A percentile compares a stretch with the other conserved stretches of the same genome.
Evolutionary conservation across 1,140 invertebrate genomes (phyloP).

Genomic region (Dryas iulia): DNA sequence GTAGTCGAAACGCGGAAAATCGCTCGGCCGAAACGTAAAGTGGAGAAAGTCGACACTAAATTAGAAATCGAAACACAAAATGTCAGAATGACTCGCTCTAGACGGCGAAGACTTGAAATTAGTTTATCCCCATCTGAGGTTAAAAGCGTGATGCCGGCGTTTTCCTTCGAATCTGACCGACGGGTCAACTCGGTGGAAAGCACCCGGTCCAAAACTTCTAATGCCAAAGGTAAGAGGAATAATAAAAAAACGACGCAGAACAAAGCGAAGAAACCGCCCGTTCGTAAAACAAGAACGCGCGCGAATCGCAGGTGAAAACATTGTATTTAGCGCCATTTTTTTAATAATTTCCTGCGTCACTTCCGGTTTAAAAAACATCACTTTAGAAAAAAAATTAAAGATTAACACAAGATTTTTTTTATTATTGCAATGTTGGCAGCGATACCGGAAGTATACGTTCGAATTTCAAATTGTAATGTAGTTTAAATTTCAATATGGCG

Average conservation of each 20-base stretch:
- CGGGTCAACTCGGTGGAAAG: slow-evolving; percentile 57
- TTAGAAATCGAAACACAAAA: slow-evolving; percentile 38
- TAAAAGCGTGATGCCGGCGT: slow-evolving; percentile 46
- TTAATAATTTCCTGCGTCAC: not conserved
- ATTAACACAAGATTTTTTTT: not conserved
- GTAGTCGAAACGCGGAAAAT: slow-evolving; percentile 50
- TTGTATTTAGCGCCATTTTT: not conserved
- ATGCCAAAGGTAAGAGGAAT: slow-evolving; percentile 39
- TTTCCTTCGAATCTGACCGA: slow-evolving; percentile 61
- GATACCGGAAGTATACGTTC: slow-evolving; percentile 1
- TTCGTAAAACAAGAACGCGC: slow-evolving; percentile 43
- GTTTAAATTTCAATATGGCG: slow-evolving; percentile 29
- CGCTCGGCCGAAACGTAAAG: slow-evolving; percentile 38
- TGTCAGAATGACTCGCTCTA: slow-evolving; percentile 62
- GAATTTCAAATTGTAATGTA: not conserved
- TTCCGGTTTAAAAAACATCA: not conserved
- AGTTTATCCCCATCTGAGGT: slow-evolving; percentile 63
- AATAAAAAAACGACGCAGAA: slow-evolving; percentile 36
- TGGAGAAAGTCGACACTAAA: slow-evolving; percentile 23
- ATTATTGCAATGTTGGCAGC: not conserved
- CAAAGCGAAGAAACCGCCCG: slow-evolving; percentile 49
- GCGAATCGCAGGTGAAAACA: slow-evolving; percentile 59
- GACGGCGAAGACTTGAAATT: slow-evolving; percentile 54
- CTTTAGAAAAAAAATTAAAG: not conserved
- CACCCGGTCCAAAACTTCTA: slow-evolving; percentile 39